Base-by-base conservation (phyloP, 1,140 invertebrate species). In the Drosophila simulans region DNA sequence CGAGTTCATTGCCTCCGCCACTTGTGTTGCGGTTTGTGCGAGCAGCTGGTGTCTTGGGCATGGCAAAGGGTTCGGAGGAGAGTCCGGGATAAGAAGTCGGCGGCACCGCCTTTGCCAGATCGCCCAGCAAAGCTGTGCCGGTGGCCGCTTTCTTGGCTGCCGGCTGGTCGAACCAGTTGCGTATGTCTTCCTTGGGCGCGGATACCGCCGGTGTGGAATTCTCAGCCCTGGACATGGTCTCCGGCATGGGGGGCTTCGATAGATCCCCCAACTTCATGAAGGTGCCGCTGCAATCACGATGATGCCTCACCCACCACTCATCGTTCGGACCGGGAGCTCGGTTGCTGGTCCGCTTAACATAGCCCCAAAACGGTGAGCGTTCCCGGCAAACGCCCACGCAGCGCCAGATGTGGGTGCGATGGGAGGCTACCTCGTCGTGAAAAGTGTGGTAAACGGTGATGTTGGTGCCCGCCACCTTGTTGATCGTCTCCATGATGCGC, bases 401-500 rank as follows among this genome's bases (percentile, higher is more conserved):
- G 83, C 96, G 94, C 98, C 98, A 99, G 95, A 97, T 97, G 92
- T 99, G 98, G 43, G 95, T 95, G 92, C 96, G 94, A 82, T 98
- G 99, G 5, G 96, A 90, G 57, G 93, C 93, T 0, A 98, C 98
- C 93, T 99, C 98, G 82, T 97, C 96, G 90, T 98, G 95, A 86
- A 98, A 98, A 40, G 92, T 94, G 84, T 98, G 98, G 92, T 98
- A 98, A 48, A 98, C 97, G 10, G 96, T 96, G 42, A 99, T 98
- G 68, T 97, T 97, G 0, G 97, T 95, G 10, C 97, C 97, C 49
- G 98, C 95, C 76, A 94, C 93, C 80, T 94, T 93, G 93, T 99
- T 99, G 49, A 99, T 99, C 72, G 97, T 94, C 56, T 96, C 86
- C 99, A 99, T 99, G 74, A 99, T 97, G 55, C 95, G 94, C 69